phyloP scores from a whole-genome alignment of 2,888 invertebrate species.

The Aleiodes testaceus region DNA sequence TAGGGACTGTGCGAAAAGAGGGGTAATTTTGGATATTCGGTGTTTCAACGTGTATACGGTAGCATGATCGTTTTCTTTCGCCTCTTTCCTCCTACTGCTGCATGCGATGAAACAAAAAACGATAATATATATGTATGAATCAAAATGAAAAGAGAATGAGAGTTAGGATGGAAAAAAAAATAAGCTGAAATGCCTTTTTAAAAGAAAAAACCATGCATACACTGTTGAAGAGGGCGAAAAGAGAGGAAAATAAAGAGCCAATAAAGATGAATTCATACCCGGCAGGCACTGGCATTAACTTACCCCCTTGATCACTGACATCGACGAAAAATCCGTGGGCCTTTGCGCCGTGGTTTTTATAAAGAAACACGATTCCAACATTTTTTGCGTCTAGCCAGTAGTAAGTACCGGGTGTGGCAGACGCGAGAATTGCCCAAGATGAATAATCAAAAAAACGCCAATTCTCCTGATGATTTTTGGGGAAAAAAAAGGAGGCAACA shows the following conservation, averaged over 20 bases:
- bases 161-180: neutral
- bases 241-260: slow-evolving; percentile 18
- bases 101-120: slow-evolving; percentile 25
- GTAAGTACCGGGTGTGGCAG: slow-evolving; percentile 66
- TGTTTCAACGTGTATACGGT: slow-evolving; percentile 65
- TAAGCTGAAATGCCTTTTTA: too few species aligned
- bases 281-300: slow-evolving; percentile 69
- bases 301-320: slow-evolving; percentile 68
- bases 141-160: slow-evolving; percentile 14
- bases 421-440: slow-evolving; percentile 28
- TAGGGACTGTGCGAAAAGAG: slow-evolving; percentile 54
- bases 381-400: slow-evolving; percentile 72
- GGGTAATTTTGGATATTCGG: slow-evolving; percentile 68
- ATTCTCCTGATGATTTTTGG: slow-evolving; percentile 9
- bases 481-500: too few species aligned
- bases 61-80: slow-evolving; percentile 61
- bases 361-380: slow-evolving; percentile 63
- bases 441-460: slow-evolving; percentile 38
- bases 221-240: neutral
- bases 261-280: slow-evolving; percentile 46
- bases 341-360: slow-evolving; percentile 55
- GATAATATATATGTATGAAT: slow-evolving; percentile 18
- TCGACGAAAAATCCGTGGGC: slow-evolving; percentile 65
- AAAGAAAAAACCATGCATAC: too few species aligned
- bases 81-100: slow-evolving; percentile 32